Conservation (phyloP, 2,113 vertebrate genomes). For the Barbus barbus region DNA sequence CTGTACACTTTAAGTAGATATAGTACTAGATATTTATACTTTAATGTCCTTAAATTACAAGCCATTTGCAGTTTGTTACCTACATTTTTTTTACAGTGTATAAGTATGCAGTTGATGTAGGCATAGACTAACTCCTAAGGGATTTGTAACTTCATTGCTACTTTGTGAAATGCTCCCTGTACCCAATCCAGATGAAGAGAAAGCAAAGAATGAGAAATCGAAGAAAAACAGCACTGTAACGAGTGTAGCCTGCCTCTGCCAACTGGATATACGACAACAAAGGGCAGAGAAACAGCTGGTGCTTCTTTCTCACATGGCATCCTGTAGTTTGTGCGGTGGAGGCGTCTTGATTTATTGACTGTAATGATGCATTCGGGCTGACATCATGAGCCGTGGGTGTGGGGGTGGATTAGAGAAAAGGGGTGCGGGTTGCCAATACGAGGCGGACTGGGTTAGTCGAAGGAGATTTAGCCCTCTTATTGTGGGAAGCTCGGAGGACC, state of each 20-base stretch:
- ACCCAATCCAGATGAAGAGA: not conserved
- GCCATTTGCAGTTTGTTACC: not conserved
- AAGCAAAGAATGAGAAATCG: not conserved
- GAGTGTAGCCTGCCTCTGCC: slow-evolving; percentile 23
- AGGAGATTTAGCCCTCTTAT: slow-evolving; percentile 25
- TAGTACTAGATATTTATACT: not conserved
- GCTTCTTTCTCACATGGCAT: slow-evolving; percentile 45
- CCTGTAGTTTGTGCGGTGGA: slow-evolving; percentile 48
- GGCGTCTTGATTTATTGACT: slow-evolving; percentile 56
- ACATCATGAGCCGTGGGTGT: slow-evolving; percentile 32
- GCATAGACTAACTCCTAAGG: not conserved
- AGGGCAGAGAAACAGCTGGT: slow-evolving; percentile 41
- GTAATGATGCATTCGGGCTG: slow-evolving; percentile 53
- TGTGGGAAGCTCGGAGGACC: slow-evolving; percentile 8
- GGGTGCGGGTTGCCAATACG: slow-evolving; percentile 26
- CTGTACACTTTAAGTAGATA: not conserved
- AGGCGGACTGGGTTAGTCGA: not conserved
- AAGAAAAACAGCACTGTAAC: not conserved
- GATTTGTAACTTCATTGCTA: slow-evolving; percentile 14
- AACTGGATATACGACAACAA: slow-evolving; percentile 19
- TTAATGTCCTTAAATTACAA: not conserved
- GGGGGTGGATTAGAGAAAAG: slow-evolving; percentile 52
- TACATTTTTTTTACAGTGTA: not conserved
- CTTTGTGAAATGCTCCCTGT: not conserved
- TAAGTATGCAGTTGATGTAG: not conserved